These are phyloP conservation scores for Takifugu ocellatus DNA, from an alignment of 2,797 vertebrate species.

Conservation along the genomic window DNA sequence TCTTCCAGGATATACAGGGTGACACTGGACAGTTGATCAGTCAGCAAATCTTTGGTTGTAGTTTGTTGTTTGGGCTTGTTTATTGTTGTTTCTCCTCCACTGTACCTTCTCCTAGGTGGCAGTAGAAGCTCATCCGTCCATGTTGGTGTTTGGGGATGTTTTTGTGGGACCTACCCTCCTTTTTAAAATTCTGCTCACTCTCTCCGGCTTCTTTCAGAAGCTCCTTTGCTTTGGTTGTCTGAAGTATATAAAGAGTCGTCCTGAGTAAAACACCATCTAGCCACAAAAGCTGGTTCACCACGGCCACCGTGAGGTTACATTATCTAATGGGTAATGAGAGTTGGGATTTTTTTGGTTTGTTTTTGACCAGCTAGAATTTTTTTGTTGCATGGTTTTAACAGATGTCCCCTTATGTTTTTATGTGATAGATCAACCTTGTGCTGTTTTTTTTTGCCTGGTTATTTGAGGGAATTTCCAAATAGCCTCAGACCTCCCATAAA, in stretches of 20 bases:
- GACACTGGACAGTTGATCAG: too few relatives aligned
- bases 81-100: neutral
- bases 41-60: too few relatives aligned
- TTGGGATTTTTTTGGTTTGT: neutral
- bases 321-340: too few relatives aligned
- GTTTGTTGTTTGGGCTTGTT: neutral
- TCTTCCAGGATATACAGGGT: too few relatives aligned
- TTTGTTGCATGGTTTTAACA: too few relatives aligned
- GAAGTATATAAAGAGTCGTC: constrained; percentile 37
- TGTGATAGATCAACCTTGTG: neutral
- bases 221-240: constrained; percentile 43
- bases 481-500: constrained; percentile 25
- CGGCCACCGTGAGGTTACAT: constrained; percentile 1
- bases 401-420: too few relatives aligned
- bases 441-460: neutral
- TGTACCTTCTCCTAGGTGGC: constrained; percentile 29
- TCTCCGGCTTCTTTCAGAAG: constrained; percentile 36
- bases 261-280: constrained; percentile 36
- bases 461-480: constrained; percentile 48
- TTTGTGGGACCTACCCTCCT: constrained; percentile 18
- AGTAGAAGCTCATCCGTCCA: constrained; percentile 25
- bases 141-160: constrained; percentile 3
- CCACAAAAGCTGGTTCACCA: constrained; percentile 32
- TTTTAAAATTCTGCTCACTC: constrained; percentile 63
- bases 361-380: neutral